Conservation (phyloP, 2,113 vertebrate genomes). For the Pterocles burchelli region DNA sequence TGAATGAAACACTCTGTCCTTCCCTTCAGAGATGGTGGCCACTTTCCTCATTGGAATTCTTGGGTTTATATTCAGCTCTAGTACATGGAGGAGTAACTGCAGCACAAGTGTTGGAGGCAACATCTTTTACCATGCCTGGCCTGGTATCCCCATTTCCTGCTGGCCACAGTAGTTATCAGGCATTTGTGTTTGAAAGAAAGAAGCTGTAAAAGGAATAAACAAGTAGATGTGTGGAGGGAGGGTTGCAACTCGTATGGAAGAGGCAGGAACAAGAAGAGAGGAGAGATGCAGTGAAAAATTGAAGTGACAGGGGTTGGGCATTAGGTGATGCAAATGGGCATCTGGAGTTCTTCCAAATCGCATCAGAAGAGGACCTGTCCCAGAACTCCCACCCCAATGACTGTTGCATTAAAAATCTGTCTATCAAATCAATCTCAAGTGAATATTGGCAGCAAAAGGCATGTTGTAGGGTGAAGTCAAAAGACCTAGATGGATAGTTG, state of each 20-base stretch:
- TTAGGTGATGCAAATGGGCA: background rate
- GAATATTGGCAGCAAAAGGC: background rate
- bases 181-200: background rate
- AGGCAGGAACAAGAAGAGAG: background rate
- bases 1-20: background rate
- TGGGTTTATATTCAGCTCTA: background rate
- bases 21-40: background rate
- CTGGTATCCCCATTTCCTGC: background rate
- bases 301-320: background rate
- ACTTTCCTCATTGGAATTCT: background rate
- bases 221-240: background rate
- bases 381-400: background rate
- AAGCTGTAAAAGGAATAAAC: background rate
- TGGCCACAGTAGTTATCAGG: background rate
- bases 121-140: background rate
- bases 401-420: background rate
- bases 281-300: background rate
- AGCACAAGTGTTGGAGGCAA: background rate
- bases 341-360: background rate
- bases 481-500: background rate
- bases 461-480: background rate
- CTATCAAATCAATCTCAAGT: background rate
- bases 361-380: background rate
- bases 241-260: background rate
- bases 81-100: background rate